Evolutionary conservation across 2,113 vertebrate species (phyloP).

Genomic region (Sminthopsis crassicaudata): DNA sequence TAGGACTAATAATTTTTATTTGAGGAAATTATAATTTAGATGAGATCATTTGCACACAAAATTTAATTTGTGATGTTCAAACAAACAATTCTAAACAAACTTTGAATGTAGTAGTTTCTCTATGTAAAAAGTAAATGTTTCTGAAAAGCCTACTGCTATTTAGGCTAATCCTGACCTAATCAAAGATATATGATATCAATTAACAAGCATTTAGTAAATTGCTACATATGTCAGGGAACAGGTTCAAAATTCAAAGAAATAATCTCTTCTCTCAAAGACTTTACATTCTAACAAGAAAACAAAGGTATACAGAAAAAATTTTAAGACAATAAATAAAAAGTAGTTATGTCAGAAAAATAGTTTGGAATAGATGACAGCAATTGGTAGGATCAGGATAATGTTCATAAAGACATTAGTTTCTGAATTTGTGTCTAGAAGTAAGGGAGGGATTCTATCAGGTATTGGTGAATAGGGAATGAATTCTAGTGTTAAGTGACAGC

Average conservation of each 20-base stretch:
- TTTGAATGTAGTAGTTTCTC: not conserved
- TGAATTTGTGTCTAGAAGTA: not conserved
- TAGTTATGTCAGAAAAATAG: not conserved
- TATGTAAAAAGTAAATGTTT: not conserved
- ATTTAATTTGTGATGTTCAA: not conserved
- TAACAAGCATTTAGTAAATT: not conserved
- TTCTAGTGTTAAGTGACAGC: not conserved
- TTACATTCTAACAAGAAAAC: not conserved
- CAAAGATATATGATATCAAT: not conserved
- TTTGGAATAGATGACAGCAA: not conserved
- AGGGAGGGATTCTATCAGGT: not conserved
- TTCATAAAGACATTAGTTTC: not conserved
- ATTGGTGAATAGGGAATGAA: not conserved
- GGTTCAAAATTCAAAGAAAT: not conserved
- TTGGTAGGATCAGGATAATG: not conserved
- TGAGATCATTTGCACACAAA: not conserved
- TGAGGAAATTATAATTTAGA: not conserved
- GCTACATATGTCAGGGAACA: not conserved
- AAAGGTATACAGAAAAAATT: not conserved
- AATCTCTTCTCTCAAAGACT: not conserved
- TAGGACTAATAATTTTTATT: not conserved
- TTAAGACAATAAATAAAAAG: not conserved
- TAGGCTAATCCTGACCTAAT: not conserved
- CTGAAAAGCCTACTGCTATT: not conserved
- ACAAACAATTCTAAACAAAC: not conserved